Evolutionary conservation across 2,113 vertebrate species (phyloP), one percentile per base, ranked within the genome.

Genomic region (Apistogramma diplotaenia): DNA sequence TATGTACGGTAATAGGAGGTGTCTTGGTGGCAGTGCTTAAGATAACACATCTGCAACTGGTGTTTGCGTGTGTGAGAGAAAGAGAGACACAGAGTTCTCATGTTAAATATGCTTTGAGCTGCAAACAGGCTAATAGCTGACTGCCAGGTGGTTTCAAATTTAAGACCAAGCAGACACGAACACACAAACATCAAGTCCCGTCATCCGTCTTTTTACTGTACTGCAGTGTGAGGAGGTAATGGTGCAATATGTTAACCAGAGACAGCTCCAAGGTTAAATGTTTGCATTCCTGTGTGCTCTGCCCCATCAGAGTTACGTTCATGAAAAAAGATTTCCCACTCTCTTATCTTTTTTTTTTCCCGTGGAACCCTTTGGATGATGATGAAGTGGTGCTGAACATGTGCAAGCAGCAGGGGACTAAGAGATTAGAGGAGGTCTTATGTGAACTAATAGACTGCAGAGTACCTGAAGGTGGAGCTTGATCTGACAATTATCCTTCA

Each of bases 191-290:
- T 72, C 12, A 35, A 23, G 10, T 46, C 13, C 4, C 70, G 54
- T 77, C 6, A 10, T 81, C 53, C 46, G 31, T 59, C 21, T 84
- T 77, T 33, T 54, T 75, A 53, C 71, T 80, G 43, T 72, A 18
- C 79, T 56, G 83, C 83, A 84, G 79, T 25, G 21, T 43, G 33
- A 75, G 70, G 76, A 35, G 19, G 21, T 78, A 76, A 78, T 83
- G 79, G 43, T 74, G 67, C 85, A 78, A 67, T 76, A 35, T 71
- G 56, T 86, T 81, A 77, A 84, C 78, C 61, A 82, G 78, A 87
- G 79, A 54, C 56, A 15, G 60, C 74, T 73, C 61, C 91, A 90
- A 91, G 89, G 89, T 93, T 87, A 90, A 90, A 78, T 27, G 43
- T 84, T 84, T 84, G 79, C 79, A 88, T 83, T 82, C 43, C 43